These are phyloP conservation scores for Ciconia nigra DNA, from an alignment of 2,797 vertebrate species.

Conservation along the genomic window DNA sequence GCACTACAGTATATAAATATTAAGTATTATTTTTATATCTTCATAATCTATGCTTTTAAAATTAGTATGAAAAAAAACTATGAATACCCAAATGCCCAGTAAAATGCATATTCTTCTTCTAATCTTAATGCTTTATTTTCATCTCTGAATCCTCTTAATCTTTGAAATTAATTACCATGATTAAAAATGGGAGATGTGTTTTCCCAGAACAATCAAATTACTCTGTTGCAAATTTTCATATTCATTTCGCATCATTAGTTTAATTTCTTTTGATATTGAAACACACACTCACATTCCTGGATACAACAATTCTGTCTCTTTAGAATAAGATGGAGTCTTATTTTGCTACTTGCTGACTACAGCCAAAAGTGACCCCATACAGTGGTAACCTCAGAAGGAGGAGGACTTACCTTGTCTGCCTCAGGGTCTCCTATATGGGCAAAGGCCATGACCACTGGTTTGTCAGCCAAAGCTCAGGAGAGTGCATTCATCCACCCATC, in stretches of 20 bases:
- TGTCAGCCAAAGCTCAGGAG: neutral
- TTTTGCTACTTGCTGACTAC: neutral
- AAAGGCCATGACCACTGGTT: neutral
- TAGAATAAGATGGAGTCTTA: neutral
- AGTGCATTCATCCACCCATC: neutral
- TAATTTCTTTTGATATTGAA: slow-evolving; percentile 23
- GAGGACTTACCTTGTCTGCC: neutral
- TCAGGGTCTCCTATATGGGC: rapidly evolving
- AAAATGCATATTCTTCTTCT: slow-evolving; percentile 18
- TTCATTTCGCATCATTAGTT: slow-evolving; percentile 4
- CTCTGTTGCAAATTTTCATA: neutral
- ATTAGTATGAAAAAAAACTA: neutral
- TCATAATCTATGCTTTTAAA: slow-evolving; percentile 38
- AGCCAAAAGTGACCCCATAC: neutral
- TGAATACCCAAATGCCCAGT: slow-evolving; percentile 1
- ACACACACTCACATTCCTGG: neutral
- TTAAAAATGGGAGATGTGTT: slow-evolving; percentile 49
- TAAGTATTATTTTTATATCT: slow-evolving; percentile 44
- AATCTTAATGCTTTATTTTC: slow-evolving; percentile 45
- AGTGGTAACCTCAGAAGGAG: neutral
- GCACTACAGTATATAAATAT: neutral
- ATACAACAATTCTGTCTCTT: neutral
- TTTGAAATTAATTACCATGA: slow-evolving; percentile 60
- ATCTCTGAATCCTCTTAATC: slow-evolving; percentile 49
- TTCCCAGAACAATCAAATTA: slow-evolving; percentile 59